These are phyloP conservation scores for Alca torda DNA, from an alignment of 2,797 vertebrate species.

Conservation along the genomic window DNA sequence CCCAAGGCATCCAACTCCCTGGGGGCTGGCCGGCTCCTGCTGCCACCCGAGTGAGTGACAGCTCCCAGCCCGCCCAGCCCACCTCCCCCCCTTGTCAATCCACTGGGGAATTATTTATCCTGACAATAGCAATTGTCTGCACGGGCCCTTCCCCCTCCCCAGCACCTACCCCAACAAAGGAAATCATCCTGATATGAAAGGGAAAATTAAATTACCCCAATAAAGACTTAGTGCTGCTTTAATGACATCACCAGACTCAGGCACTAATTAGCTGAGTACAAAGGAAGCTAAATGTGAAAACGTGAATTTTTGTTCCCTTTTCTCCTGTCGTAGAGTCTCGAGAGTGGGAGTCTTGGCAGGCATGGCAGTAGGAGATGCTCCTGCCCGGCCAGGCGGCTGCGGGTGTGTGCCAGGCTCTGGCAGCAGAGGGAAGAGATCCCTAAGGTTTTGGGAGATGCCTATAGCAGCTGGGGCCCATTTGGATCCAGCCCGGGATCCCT, in stretches of 20 bases:
- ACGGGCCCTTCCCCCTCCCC: slow-evolving; percentile 27
- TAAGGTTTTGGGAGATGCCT: neutral
- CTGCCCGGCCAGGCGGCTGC: neutral
- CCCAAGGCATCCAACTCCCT: neutral
- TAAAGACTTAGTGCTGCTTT: slow-evolving; percentile 71
- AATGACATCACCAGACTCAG: slow-evolving; percentile 75
- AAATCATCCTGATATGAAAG: slow-evolving; percentile 75
- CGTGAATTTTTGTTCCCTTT: slow-evolving; percentile 64
- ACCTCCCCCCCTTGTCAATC: slow-evolving; percentile 52
- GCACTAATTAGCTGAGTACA: slow-evolving; percentile 72
- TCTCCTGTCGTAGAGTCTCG: slow-evolving; percentile 10
- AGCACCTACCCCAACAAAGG: slow-evolving; percentile 70
- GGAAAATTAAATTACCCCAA: slow-evolving; percentile 76
- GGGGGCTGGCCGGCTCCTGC: neutral
- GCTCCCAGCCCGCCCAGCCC: slow-evolving; percentile 30
- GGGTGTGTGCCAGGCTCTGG: neutral
- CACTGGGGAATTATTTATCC: slow-evolving; percentile 61
- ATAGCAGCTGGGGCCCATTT: neutral
- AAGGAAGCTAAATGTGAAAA: slow-evolving; percentile 73
- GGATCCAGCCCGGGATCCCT: neutral
- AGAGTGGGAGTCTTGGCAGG: slow-evolving; percentile 41
- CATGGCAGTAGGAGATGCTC: neutral
- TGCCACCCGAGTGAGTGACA: slow-evolving; percentile 18
- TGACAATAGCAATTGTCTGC: slow-evolving; percentile 71
- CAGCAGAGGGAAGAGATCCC: neutral